Conservation (phyloP, 2,113 vertebrate species). For the Diphyllodes magnificus region DNA sequence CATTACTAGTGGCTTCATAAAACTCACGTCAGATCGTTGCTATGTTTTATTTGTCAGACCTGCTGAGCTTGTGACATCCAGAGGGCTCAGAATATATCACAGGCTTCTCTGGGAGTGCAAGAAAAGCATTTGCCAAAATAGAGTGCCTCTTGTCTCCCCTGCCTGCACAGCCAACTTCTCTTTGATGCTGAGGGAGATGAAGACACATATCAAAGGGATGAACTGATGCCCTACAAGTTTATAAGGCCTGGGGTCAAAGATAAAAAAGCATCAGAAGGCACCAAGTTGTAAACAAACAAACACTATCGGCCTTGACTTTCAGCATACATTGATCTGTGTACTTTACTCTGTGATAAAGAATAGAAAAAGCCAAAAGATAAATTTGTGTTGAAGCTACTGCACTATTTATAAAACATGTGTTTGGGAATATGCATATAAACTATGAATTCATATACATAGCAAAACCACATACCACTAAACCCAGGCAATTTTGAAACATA, state of each 20-base stretch:
- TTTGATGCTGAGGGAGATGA: not conserved
- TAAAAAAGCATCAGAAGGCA: not conserved
- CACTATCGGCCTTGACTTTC: not conserved
- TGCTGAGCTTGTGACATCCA: not conserved
- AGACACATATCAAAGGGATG: not conserved
- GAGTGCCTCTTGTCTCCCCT: not conserved
- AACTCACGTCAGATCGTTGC: not conserved
- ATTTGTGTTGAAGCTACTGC: not conserved
- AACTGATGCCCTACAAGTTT: not conserved
- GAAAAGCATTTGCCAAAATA: not conserved
- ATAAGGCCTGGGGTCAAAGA: not conserved
- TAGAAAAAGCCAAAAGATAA: not conserved
- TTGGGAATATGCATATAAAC: not conserved
- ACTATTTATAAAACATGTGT: not conserved
- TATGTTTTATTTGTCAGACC: constrained; percentile 14
- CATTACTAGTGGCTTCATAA: not conserved
- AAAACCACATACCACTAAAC: not conserved
- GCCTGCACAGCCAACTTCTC: not conserved
- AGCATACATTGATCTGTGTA: not conserved
- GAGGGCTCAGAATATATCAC: not conserved
- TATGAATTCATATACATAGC: not conserved
- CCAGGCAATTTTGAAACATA: not conserved
- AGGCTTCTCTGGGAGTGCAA: not conserved
- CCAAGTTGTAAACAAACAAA: constrained; percentile 3
- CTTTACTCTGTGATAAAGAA: not conserved